Evolutionary conservation across 2,797 vertebrate genomes (phyloP).

Genomic region (Sarcophilus harrisii): DNA sequence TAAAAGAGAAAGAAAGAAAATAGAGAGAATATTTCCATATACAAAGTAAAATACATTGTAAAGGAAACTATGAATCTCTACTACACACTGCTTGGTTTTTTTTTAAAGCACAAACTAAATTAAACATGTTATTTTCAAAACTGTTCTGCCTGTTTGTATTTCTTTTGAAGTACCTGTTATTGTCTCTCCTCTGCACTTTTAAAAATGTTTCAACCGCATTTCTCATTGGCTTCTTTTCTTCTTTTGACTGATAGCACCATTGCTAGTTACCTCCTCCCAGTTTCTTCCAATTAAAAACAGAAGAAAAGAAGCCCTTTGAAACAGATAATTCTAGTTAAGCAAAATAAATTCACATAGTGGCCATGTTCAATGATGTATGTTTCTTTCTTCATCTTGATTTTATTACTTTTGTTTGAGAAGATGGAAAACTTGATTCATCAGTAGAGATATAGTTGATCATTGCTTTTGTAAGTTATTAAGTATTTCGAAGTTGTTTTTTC

Average conservation of each 20-base stretch:
- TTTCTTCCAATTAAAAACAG: background rate
- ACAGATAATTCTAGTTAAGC: background rate
- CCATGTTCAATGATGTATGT: background rate
- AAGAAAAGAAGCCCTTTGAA: background rate
- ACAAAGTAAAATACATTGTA: background rate
- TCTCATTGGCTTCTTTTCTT: background rate
- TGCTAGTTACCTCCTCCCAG: background rate
- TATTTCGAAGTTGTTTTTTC: background rate
- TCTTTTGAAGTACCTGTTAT: background rate
- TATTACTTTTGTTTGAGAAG: background rate
- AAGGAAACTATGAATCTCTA: background rate
- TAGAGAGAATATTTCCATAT: background rate
- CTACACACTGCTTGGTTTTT: background rate
- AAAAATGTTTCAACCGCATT: background rate
- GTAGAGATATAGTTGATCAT: background rate
- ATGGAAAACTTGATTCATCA: background rate
- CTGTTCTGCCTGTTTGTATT: background rate
- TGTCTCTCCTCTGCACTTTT: background rate
- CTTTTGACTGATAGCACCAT: background rate
- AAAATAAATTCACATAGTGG: background rate
- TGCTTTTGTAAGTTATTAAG: background rate
- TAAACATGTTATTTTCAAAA: background rate
- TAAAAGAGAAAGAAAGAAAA: too few species aligned
- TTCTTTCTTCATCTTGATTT: background rate
- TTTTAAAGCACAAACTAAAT: background rate